Base-by-base conservation (phyloP, 2,888 invertebrate genomes). In the Dexiosoma caninum region DNA sequence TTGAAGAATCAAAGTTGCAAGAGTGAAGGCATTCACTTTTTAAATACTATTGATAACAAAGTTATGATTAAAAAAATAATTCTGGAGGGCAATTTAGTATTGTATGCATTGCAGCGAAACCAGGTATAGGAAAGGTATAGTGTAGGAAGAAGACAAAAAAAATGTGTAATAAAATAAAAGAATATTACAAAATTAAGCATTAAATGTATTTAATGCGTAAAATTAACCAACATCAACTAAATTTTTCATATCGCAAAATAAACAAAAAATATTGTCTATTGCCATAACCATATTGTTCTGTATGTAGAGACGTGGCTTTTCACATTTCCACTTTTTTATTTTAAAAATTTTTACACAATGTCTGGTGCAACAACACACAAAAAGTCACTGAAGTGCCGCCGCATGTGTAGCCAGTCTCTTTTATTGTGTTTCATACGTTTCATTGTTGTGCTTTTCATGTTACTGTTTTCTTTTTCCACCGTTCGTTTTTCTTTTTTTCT, bases 391-490 rank as follows among this genome's bases (percentile, higher is more conserved):
- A 57, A 74, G 16, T 51, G 49, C 14, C 66, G 12, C 75, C 66
- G 12, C 75, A 59, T 67, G 32, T 75, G 66, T 42, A 51, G 49
- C 12, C 32, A 42, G 42, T 30, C 12, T 32, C 53, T 66, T 46
- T 44, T 21, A 4, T n/a, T 57, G 35, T 27, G 1, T 35, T 42
- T 49, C 8, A 10, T 67, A 9, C 62, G 35, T 30, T 23, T 23
- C 27, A 30, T 67, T 74, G 40, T 60, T 67, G 57, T 46, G 53
- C 66, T 69, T 62, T 55, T 69, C 44, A 70, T 62, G 37, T 42
- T 9, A 16, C 35, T 40, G 5, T 40, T 53, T 57, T 49, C 16
- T 42, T 67, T 55, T 35, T 69, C 12, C 10, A n/a, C n/a, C n/a
- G n/a, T 55, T 67, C 46, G 66, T 62, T 23, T 42, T 9, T 14